phyloP scores from a whole-genome alignment of 1,140 invertebrate genomes.

The Trichonephila clavipes region DNA sequence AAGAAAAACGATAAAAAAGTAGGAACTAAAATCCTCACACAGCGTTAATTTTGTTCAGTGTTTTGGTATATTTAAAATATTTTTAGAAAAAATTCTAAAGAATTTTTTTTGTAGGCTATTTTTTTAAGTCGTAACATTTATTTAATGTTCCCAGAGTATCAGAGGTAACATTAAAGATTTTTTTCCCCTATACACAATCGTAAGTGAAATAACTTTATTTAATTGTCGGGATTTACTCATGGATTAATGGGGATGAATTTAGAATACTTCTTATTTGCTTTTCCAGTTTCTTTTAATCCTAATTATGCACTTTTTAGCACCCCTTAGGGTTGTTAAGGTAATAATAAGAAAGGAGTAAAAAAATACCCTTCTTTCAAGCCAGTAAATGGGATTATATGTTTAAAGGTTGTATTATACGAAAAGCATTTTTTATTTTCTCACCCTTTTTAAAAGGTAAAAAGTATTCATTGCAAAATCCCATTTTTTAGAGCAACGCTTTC shows the following conservation, averaged over 20 bases:
- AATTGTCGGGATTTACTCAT: neutral
- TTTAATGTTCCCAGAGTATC: neutral
- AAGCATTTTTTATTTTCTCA: neutral
- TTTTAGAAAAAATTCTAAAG: neutral
- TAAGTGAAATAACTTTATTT: neutral
- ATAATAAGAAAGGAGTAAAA: neutral
- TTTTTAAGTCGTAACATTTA: neutral
- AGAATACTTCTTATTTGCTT: neutral
- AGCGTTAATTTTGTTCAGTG: too few relatives aligned
- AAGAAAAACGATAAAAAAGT: too few relatives aligned
- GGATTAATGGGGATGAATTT: neutral
- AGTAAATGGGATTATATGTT: neutral
- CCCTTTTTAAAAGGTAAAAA: neutral
- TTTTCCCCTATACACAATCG: neutral
- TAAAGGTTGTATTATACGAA: neutral
- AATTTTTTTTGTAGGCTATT: neutral
- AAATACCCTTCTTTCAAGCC: neutral
- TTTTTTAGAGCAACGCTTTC: too few relatives aligned
- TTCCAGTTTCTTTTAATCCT: neutral
- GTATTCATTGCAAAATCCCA: too few relatives aligned
- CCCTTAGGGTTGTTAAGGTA: neutral
- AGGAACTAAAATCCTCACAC: too few relatives aligned
- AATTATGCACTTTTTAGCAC: neutral
- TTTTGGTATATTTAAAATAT: too few relatives aligned
- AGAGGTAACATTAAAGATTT: neutral